Base-by-base conservation (phyloP, 2,113 vertebrate genomes). In the Erpornis zantholeuca region DNA sequence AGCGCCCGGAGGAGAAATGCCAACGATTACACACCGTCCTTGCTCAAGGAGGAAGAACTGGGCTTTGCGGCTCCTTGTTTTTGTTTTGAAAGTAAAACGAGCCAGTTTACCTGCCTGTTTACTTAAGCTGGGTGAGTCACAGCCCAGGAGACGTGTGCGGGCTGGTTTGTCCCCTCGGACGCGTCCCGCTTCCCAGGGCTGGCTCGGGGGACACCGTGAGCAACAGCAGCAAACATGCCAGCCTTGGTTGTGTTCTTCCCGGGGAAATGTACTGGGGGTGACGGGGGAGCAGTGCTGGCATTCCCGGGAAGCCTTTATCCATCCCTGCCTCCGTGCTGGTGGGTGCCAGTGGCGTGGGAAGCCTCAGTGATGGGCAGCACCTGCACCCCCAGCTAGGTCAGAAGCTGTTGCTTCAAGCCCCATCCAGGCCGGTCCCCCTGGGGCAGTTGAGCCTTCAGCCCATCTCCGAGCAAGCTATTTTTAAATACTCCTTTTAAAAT, bases 21-120 rank as follows among this genome's bases (percentile, higher is more conserved):
- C 88, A 77, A 10, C 16, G 77, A 68, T 54, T 76, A 38, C 14
- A 6, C 36, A 40, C 22, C 2, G 2, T 16, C 66, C 49, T 59
- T 14, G 9, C 82, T 33, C 45, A 14, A 24, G 76, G 88, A 86
- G 63, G 63, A 42, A 33, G 65, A 54, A 22, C 44, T 2, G 42
- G 60, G 33, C 60, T 94, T 36, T 54, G 87, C 0, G 33, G 52
- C 17, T 83, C 80, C 63, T 45, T 47, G 60, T 3, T 82, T 84
- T 86, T 64, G 77, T 92, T 96, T 82, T 61, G 70, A 88, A 90
- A 93, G 94, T 79, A 76, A 94, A 94, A 88, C 82, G 22, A 94
- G 59, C 2, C 1, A 72, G 68, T 93, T 96, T 83, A 80, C 82
- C 33, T 1, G 1, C 29, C 23, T 8, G 6, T 94, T 93, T 91